A percentile compares a stretch with the other conserved stretches of the same genome.
phyloP scores from a whole-genome alignment of 2,113 vertebrate species.

The Pomatostomus ruficeps region DNA sequence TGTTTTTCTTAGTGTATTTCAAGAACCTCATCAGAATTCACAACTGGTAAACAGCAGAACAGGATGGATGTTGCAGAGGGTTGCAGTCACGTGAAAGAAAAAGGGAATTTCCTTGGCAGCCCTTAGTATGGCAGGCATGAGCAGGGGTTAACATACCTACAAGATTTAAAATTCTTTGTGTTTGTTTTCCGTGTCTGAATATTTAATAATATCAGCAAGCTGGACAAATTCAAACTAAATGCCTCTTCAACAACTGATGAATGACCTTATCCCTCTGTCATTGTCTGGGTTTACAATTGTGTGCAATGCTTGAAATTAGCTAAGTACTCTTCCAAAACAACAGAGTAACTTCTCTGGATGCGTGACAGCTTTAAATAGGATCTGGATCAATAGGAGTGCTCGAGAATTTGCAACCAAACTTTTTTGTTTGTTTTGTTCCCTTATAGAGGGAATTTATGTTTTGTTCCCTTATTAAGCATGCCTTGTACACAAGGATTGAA shows the following conservation, averaged over 20 bases:
- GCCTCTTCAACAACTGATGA: background rate
- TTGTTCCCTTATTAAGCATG: background rate
- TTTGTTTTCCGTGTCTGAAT: background rate
- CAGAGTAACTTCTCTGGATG: background rate
- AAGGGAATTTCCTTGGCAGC: background rate
- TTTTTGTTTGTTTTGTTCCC: background rate
- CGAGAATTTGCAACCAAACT: background rate
- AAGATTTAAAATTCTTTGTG: background rate
- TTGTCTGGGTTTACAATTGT: background rate
- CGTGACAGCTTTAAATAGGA: background rate
- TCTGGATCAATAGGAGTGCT: background rate
- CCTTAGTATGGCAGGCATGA: background rate
- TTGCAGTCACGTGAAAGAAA: background rate
- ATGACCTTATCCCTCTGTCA: background rate
- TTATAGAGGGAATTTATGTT: background rate
- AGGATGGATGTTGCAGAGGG: background rate
- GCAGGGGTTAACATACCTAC: background rate
- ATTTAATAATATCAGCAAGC: background rate
- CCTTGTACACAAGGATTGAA: background rate
- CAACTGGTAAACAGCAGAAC: background rate
- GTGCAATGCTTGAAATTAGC: background rate
- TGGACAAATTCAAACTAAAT: background rate
- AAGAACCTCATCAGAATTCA: background rate
- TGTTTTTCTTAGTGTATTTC: background rate
- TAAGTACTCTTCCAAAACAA: background rate